Conservation (phyloP, 1,140 invertebrate genomes). For the Thalassaphorura encarpata region DNA sequence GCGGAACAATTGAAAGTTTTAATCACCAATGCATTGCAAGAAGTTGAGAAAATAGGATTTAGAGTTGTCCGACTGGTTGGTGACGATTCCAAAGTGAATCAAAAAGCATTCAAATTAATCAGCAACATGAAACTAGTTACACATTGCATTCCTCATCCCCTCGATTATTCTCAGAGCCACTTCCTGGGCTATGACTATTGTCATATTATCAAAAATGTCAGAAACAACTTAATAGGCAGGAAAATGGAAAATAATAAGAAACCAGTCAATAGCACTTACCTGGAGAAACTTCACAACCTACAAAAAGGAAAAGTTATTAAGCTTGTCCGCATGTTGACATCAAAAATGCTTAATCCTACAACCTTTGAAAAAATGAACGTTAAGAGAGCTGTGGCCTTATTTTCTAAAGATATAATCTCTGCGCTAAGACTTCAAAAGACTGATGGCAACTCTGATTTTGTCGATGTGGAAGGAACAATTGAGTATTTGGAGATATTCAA, state of each 20-base stretch:
- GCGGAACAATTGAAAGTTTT: neutral
- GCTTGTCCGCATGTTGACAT: neutral
- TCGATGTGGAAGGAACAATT: neutral
- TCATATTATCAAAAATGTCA: conserved; percentile 25
- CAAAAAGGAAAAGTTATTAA: neutral
- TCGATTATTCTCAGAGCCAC: conserved; percentile 4
- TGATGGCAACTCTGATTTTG: neutral
- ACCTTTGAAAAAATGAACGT: conserved; percentile 6
- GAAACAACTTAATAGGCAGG: conserved; percentile 17
- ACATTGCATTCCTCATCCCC: conserved; percentile 11
- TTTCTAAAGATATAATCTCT: neutral
- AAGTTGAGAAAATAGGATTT: conserved; percentile 6
- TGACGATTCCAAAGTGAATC: conserved; percentile 11
- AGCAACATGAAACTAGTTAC: neutral
- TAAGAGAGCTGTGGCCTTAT: neutral
- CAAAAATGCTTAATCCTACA: neutral
- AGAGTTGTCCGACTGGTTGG: conserved; percentile 12
- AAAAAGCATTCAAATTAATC: conserved; percentile 9
- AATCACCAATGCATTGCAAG: neutral
- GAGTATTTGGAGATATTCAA: neutral
- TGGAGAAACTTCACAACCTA: neutral
- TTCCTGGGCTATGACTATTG: conserved; percentile 18
- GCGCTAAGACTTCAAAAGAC: neutral
- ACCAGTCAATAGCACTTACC: neutral
- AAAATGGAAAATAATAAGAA: neutral